Conservation (phyloP, 64 coral and sea anemone genomes). For the Anthopleura sola region DNA sequence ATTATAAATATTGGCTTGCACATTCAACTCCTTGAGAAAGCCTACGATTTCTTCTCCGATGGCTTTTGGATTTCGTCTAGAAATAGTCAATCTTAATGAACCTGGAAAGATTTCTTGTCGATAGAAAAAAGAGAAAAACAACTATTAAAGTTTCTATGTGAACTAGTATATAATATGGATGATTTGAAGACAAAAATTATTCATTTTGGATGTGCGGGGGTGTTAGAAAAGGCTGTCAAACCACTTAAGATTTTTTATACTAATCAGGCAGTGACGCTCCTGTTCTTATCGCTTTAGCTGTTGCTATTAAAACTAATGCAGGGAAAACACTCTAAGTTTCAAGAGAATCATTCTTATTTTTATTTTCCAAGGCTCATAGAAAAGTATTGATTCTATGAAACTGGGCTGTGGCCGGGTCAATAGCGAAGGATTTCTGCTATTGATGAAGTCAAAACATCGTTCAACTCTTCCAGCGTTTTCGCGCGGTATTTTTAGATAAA, state of each 20-base stretch:
- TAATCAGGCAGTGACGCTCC: neutral
- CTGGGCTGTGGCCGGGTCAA: neutral
- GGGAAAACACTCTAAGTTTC: neutral
- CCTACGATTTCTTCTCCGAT: neutral
- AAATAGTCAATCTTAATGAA: neutral
- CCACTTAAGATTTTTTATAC: neutral
- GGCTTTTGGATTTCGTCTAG: too few relatives aligned
- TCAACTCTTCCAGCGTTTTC: too few relatives aligned
- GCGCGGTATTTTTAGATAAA: too few relatives aligned
- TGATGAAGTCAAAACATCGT: too few relatives aligned
- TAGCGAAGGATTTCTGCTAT: too few relatives aligned
- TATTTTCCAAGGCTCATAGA: neutral
- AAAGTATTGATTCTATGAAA: neutral
- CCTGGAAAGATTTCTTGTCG: too few relatives aligned
- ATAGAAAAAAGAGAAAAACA: too few relatives aligned
- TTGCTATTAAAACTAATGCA: neutral
- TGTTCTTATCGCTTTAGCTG: neutral
- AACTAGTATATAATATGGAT: neutral
- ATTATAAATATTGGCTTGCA: neutral
- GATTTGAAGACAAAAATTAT: neutral
- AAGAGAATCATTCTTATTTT: neutral
- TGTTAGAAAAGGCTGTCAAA: neutral
- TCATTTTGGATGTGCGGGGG: neutral
- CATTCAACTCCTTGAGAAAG: neutral
- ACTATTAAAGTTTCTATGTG: too few relatives aligned